phyloP scores from a whole-genome alignment of 2,888 invertebrate genomes.

The Phortica okadai region DNA sequence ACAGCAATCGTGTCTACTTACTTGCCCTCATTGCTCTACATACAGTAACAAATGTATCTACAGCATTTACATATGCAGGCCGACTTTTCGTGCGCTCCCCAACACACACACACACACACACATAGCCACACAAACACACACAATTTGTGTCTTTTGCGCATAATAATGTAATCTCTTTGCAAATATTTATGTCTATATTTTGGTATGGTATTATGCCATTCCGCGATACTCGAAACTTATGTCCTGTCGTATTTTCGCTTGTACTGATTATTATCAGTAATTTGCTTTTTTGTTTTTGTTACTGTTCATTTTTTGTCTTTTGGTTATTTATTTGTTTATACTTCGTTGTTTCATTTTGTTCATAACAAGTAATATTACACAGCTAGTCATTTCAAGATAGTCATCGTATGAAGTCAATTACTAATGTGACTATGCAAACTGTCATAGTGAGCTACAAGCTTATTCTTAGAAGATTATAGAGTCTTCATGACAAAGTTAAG shows the following conservation, averaged over 20 bases:
- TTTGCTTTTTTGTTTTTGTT: background rate
- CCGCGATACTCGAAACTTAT: background rate
- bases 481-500: too few relatives aligned
- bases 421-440: too few relatives aligned
- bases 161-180: constrained; percentile 25
- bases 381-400: too few relatives aligned
- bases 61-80: background rate
- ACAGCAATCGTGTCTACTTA: background rate
- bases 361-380: too few relatives aligned
- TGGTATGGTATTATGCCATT: background rate
- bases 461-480: too few relatives aligned
- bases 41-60: background rate
- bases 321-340: background rate
- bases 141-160: constrained; percentile 6
- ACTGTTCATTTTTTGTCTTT: background rate
- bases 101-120: constrained; percentile 52
- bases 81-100: constrained; percentile 16
- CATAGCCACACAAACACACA: constrained; percentile 22
- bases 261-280: constrained; percentile 7
- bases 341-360: too few relatives aligned
- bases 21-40: background rate
- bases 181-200: constrained; percentile 23
- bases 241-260: background rate
- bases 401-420: too few relatives aligned
- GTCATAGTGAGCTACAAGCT: too few relatives aligned